These are phyloP conservation scores for Lerema accius DNA, from an alignment of 1,140 invertebrate genomes.

Conservation along the genomic window DNA sequence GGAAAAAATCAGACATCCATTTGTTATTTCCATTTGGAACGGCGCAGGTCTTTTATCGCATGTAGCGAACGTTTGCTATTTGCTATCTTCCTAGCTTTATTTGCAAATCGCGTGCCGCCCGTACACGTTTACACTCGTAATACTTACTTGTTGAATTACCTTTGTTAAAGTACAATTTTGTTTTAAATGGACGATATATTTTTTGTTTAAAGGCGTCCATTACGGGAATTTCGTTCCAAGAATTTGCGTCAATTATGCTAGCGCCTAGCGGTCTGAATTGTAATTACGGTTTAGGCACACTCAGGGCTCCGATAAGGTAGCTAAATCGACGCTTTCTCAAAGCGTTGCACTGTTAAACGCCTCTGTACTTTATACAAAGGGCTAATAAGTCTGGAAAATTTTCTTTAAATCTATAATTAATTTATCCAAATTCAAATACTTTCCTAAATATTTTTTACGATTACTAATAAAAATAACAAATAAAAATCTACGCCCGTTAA, in stretches of 20 bases:
- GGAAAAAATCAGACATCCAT: constrained; percentile 58
- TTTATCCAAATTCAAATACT: too few relatives aligned
- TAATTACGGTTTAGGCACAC: constrained; percentile 17
- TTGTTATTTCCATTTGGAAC: constrained; percentile 73
- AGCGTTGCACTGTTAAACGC: background rate
- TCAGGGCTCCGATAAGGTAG: constrained; percentile 9
- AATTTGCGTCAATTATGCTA: constrained; percentile 18
- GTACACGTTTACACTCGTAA: constrained; percentile 66
- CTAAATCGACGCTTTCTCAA: background rate
- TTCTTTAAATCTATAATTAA: too few relatives aligned
- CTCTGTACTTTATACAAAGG: background rate
- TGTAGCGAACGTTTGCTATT: constrained; percentile 63
- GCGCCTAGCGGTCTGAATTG: constrained; percentile 3
- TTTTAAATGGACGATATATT: constrained; percentile 52
- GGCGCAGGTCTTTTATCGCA: constrained; percentile 71
- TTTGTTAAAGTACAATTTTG: constrained; percentile 57
- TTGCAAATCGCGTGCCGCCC: constrained; percentile 74
- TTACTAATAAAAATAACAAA: too few relatives aligned
- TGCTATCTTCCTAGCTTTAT: constrained; percentile 79
- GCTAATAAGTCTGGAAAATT: background rate
- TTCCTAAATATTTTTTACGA: too few relatives aligned
- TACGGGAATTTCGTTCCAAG: constrained; percentile 25
- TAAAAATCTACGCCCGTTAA: too few relatives aligned
- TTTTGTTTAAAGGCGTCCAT: constrained; percentile 27
- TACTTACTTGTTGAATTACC: constrained; percentile 78